A percentile compares a stretch with the other conserved stretches of the same genome.
Evolutionary conservation across 64 coral and sea anemone genomes (phyloP).

Genomic region (Acropora tenuis): DNA sequence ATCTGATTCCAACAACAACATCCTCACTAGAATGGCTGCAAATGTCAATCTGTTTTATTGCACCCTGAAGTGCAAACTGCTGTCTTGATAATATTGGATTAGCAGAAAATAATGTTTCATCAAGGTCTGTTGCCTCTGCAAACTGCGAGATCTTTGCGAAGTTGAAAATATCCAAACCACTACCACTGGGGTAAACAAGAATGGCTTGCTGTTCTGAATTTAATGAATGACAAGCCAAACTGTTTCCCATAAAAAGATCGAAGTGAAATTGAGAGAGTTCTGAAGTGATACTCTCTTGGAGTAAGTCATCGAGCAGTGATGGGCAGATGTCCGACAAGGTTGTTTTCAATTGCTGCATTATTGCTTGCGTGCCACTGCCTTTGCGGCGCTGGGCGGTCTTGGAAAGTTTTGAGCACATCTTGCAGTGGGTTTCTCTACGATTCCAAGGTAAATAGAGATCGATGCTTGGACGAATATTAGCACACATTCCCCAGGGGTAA

Average conservation of each 20-base stretch:
- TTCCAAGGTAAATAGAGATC: neutral
- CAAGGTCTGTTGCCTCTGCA: neutral
- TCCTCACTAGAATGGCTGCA: neutral
- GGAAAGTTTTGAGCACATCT: neutral
- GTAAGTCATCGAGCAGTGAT: neutral
- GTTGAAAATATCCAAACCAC: constrained; percentile 9
- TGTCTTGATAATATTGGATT: neutral
- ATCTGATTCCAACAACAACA: constrained; percentile 5
- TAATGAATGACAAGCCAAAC: constrained; percentile 2
- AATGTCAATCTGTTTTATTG: constrained; percentile 28
- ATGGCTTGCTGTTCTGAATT: neutral
- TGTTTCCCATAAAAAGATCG: constrained; percentile 21
- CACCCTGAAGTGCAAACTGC: constrained; percentile 24
- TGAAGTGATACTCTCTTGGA: constrained; percentile 19
- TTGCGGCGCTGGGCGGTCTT: neutral
- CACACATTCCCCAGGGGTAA: neutral
- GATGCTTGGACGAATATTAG: neutral
- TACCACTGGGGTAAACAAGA: constrained; percentile 30
- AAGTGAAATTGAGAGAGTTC: neutral
- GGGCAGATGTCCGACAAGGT: constrained; percentile 19
- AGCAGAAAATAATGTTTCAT: neutral
- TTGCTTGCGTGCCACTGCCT: neutral
- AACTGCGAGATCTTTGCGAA: neutral
- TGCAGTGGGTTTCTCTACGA: neutral
- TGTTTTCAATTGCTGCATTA: neutral